Percentiles rank a stretch among this genome's conserved stretches.
Evolutionary conservation across 2,797 vertebrate species (phyloP).

Genomic region (Rhinella marina): DNA sequence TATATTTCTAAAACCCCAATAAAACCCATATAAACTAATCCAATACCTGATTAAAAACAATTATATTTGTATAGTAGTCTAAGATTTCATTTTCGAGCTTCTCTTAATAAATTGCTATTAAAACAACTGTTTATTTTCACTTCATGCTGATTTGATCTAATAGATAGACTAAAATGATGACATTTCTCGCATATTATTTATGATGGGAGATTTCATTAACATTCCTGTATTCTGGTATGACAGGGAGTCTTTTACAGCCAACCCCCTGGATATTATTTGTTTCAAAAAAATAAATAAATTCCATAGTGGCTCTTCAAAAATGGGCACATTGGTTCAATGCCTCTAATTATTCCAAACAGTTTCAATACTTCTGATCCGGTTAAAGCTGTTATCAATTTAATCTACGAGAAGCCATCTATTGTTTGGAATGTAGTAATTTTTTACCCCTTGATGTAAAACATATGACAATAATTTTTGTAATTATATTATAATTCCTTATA

Average conservation of each 20-base stretch:
- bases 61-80: not conserved
- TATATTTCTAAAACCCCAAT: not conserved
- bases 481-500: slow-evolving; percentile 34
- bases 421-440: slow-evolving; percentile 41
- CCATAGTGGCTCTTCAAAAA: slow-evolving; percentile 32
- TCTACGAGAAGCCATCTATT: slow-evolving; percentile 62
- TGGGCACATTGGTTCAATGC: slow-evolving; percentile 31
- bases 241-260: not conserved
- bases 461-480: slow-evolving; percentile 37
- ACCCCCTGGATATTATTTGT: slow-evolving; percentile 15
- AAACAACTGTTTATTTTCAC: not conserved
- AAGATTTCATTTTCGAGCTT: not conserved
- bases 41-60: not conserved
- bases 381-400: slow-evolving; percentile 68
- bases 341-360: slow-evolving; percentile 68
- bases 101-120: not conserved
- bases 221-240: slow-evolving; percentile 10
- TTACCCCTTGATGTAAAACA: slow-evolving; percentile 40
- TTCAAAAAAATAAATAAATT: slow-evolving; percentile 17
- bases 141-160: not conserved
- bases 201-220: slow-evolving; percentile 1
- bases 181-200: not conserved
- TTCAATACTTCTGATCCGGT: slow-evolving; percentile 72
- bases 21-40: not conserved
- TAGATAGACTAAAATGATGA: not conserved